These are phyloP conservation scores for Branchipolynoe longqiensis DNA, from an alignment of 2,888 invertebrate species.

Conservation along the genomic window DNA sequence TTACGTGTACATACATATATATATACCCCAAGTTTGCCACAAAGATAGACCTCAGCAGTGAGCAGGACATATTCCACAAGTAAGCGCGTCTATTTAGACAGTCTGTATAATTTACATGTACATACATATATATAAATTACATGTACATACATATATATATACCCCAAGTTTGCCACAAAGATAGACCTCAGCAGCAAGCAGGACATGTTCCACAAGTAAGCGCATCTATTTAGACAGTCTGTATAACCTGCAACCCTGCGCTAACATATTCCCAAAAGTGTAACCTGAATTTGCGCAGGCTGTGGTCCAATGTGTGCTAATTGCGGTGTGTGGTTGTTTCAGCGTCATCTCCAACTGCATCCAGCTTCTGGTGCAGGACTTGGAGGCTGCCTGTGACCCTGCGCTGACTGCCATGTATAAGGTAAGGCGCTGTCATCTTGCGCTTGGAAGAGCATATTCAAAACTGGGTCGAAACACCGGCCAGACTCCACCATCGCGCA, in stretches of 20 bases:
- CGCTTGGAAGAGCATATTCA: too few relatives aligned
- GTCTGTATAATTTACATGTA: not conserved
- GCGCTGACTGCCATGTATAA: slow-evolving; percentile 95
- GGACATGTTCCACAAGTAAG: slow-evolving; percentile 90
- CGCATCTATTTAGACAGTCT: not conserved
- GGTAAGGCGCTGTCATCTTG: too few relatives aligned
- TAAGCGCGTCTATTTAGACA: slow-evolving; percentile 65
- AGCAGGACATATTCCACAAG: slow-evolving; percentile 94
- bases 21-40: slow-evolving; percentile 86
- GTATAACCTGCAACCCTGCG: too few relatives aligned
- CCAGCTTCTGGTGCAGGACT: slow-evolving; percentile 94
- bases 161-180: slow-evolving; percentile 87
- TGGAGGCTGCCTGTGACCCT: slow-evolving; percentile 96
- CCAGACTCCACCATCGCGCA: too few relatives aligned
- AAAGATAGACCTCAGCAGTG: slow-evolving; percentile 91
- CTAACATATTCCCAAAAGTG: too few relatives aligned
- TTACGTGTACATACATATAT: too few relatives aligned
- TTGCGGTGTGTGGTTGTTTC: too few relatives aligned
- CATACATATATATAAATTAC: too few relatives aligned
- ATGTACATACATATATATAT: too few relatives aligned
- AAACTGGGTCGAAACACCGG: too few relatives aligned
- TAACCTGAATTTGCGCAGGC: too few relatives aligned
- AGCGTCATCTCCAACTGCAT: slow-evolving; percentile 87
- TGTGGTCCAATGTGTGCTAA: too few relatives aligned
- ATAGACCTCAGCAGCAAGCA: slow-evolving; percentile 93